A percentile compares a stretch with the other conserved stretches of the same genome.
Evolutionary conservation across 2,113 vertebrate genomes (phyloP).

Genomic region (Hepsetus odoe): DNA sequence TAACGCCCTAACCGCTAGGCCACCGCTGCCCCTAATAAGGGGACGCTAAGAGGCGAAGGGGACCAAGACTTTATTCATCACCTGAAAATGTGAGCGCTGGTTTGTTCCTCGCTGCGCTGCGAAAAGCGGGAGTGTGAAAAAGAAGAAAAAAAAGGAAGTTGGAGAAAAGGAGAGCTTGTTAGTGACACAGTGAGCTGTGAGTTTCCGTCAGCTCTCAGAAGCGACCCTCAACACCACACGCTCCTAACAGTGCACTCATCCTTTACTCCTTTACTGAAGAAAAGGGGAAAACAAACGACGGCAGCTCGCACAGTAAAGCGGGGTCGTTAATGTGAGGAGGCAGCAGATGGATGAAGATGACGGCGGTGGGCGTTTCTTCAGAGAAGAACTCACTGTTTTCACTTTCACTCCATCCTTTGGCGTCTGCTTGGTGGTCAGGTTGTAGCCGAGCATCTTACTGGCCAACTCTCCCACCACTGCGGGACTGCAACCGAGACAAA

Average conservation of each 20-base stretch:
- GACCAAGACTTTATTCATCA: no score
- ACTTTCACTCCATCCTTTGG: slow-evolving; percentile 94
- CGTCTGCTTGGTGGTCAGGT: slow-evolving; percentile 95
- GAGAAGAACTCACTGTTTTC: slow-evolving; percentile 83
- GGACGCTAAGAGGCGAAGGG: no score
- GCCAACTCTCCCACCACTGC: slow-evolving; percentile 88
- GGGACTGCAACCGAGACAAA: slow-evolving; percentile 85
- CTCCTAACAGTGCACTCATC: background rate
- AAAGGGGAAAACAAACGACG: slow-evolving; percentile 54
- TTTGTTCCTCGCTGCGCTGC: slow-evolving; percentile 46
- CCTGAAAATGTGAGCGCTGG: slow-evolving; percentile 56
- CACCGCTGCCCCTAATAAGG: no score
- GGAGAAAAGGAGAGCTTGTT: slow-evolving; percentile 60
- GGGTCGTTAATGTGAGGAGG: slow-evolving; percentile 61
- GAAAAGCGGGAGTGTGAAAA: background rate
- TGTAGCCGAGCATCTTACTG: slow-evolving; percentile 96
- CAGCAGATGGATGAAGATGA: slow-evolving; percentile 54
- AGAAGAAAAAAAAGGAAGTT: background rate
- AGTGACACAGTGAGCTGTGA: slow-evolving; percentile 65
- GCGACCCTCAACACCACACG: background rate
- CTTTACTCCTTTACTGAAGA: slow-evolving; percentile 42
- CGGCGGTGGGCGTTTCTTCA: background rate
- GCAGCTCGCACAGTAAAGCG: no score
- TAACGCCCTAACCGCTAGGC: no score
- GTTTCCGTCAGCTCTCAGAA: slow-evolving; percentile 62